phyloP scores from a whole-genome alignment of 2,888 invertebrate species.

The Linnaemya vulpina region DNA sequence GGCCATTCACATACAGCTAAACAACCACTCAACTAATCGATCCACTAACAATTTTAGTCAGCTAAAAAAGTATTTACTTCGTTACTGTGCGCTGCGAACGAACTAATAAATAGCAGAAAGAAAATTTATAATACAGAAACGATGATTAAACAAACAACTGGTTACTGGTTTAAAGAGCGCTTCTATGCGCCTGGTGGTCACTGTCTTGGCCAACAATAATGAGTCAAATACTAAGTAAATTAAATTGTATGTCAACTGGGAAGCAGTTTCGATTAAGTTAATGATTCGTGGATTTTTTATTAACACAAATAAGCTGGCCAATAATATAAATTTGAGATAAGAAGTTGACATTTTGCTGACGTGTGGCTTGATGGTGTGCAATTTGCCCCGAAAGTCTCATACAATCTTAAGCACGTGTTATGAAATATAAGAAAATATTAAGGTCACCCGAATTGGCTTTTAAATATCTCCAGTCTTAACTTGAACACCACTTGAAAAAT shows the following conservation, averaged over 20 bases:
- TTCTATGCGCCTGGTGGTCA: slow-evolving; percentile 54
- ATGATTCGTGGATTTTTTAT: background rate
- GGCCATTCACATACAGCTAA: background rate
- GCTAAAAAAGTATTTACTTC: slow-evolving; percentile 28
- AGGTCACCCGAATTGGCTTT: too few species aligned
- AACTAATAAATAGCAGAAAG: slow-evolving; percentile 28
- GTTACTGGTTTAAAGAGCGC: slow-evolving; percentile 11
- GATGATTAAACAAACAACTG: slow-evolving; percentile 25
- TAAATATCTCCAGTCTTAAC: too few species aligned
- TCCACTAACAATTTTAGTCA: background rate
- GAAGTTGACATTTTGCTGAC: too few species aligned
- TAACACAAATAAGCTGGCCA: too few species aligned
- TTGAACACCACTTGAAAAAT: too few species aligned
- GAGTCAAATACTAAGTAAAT: slow-evolving; percentile 19
- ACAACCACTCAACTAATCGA: slow-evolving; percentile 19
- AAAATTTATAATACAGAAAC: background rate
- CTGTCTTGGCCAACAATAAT: slow-evolving; percentile 64
- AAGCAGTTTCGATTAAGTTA: background rate
- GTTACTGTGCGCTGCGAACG: slow-evolving; percentile 2
- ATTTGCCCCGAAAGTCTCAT: too few species aligned
- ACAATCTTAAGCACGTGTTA: too few species aligned
- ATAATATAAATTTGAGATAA: too few species aligned
- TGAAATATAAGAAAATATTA: too few species aligned
- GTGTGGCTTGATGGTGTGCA: too few species aligned
- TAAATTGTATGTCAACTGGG: background rate